Conservation (phyloP, 2,888 invertebrate species). For the Bhutanitis thaidina region DNA sequence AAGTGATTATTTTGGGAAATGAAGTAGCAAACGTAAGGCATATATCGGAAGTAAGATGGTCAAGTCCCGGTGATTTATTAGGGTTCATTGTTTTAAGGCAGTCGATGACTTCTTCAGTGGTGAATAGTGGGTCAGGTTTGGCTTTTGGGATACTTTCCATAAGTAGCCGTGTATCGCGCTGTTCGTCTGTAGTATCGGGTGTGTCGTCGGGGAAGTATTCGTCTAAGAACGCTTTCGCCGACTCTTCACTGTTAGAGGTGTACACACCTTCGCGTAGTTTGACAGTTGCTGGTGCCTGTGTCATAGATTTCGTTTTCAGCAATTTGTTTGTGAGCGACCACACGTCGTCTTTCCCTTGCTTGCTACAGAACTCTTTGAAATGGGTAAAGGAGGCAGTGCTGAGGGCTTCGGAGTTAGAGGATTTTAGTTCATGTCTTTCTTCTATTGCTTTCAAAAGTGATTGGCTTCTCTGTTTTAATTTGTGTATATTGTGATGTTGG, state of each 20-base stretch:
- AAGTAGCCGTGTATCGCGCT: too few species aligned
- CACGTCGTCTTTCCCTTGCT: not conserved
- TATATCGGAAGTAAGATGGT: too few species aligned
- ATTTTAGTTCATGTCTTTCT: not conserved
- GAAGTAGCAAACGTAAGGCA: too few species aligned
- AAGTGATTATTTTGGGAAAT: not conserved
- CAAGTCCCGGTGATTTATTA: too few species aligned
- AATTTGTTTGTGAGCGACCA: constrained; percentile 25
- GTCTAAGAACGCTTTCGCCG: too few species aligned
- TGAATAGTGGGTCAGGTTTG: constrained; percentile 17
- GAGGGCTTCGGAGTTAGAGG: constrained; percentile 16
- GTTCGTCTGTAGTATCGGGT: not conserved
- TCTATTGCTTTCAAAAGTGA: not conserved
- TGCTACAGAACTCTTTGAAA: constrained; percentile 27
- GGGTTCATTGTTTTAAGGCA: too few species aligned
- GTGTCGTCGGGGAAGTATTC: too few species aligned
- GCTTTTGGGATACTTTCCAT: too few species aligned
- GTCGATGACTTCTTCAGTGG: constrained; percentile 21
- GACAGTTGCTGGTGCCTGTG: constrained; percentile 23
- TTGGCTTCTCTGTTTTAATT: not conserved
- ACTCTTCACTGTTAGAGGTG: too few species aligned
- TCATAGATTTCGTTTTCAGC: constrained; percentile 10
- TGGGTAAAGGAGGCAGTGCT: constrained; percentile 11
- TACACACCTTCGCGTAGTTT: too few species aligned
- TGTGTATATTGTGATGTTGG: constrained; percentile 13